These are phyloP conservation scores for Abscondita cerata DNA, from an alignment of 2,888 invertebrate genomes.

Conservation along the genomic window DNA sequence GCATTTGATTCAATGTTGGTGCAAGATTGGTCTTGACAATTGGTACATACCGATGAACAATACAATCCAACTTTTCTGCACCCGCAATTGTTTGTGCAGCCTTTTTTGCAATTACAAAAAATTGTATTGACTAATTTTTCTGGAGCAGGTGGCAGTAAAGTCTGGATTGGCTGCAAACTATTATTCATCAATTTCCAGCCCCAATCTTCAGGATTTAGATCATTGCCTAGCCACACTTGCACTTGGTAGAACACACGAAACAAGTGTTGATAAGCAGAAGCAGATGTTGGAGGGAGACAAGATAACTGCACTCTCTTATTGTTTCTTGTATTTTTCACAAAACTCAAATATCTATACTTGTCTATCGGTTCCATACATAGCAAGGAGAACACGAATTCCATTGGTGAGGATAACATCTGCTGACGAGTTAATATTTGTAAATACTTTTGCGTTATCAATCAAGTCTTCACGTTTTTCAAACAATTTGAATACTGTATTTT, in stretches of 20 bases:
- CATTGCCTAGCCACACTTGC: conserved; percentile 41
- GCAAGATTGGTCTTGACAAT: conserved; percentile 42
- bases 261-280: conserved; percentile 44
- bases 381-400: conserved; percentile 46
- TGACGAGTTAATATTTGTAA: conserved; percentile 39
- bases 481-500: conserved; percentile 17
- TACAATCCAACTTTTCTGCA: conserved; percentile 43
- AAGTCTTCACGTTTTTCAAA: conserved; percentile 28
- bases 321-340: conserved; percentile 38
- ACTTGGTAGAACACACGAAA: conserved; percentile 44
- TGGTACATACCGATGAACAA: conserved; percentile 44
- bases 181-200: conserved; percentile 44
- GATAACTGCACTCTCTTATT: conserved; percentile 39
- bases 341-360: conserved; percentile 42
- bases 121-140: conserved; percentile 44
- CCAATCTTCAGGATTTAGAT: conserved; percentile 41
- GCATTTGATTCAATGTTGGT: conserved; percentile 37
- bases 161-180: conserved; percentile 29
- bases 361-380: conserved; percentile 42
- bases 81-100: conserved; percentile 42
- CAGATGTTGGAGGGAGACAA: conserved; percentile 40
- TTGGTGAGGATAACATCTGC: conserved; percentile 37
- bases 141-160: conserved; percentile 33
- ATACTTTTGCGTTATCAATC: conserved; percentile 29
- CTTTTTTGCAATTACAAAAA: conserved; percentile 43